Evolutionary conservation across 2,888 invertebrate genomes (phyloP), one percentile per base, ranked within the genome.

Genomic region (Gymnocheta viridis): DNA sequence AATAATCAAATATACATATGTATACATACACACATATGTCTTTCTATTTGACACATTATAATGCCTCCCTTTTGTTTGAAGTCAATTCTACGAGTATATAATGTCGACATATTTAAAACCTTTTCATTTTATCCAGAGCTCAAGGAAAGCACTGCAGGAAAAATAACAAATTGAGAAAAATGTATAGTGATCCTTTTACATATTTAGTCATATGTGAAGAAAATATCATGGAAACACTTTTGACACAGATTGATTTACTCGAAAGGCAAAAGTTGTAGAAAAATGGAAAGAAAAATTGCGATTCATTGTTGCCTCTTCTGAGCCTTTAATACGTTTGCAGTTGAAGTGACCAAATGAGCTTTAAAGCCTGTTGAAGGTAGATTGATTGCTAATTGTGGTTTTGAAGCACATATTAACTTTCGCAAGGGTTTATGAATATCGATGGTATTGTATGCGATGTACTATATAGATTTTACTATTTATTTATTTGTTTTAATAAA

Each of bases 181-280:
- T 29, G 27, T 67, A 67, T 27, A 60, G 27, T 49, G 62, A 73
- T 73, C 44, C 66, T 73, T 78, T 60, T 24, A 24, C 14, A 67
- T 35, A 47, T 51, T 69, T 54, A 56, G 41, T 80, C 70, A 54
- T 66, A 70, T 82, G 69, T 72, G 27, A 27, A 49, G 47, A 74
- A 62, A 67, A 84, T 47, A 76, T 72, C 83, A 84, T 67, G 69
- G 72, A 80, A 72, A 80, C 60, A 77, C 66, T 77, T 79, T 84
- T 77, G 83, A 81, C 83, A 80, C 80, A 84, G 83, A 84, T 81
- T 84, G 83, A 84, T 84, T 84, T 76, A 83, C 58, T 70, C 22
- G 14, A 51, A 77, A 44, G 54, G 54, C 44, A 69, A 62, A 27
- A 41, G 19, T 32, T 62, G 1, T 38, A 38, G 19, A n/a, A 6